These are phyloP conservation scores for Cnemophilus loriae DNA, from an alignment of 2,113 vertebrate genomes.

Conservation along the genomic window DNA sequence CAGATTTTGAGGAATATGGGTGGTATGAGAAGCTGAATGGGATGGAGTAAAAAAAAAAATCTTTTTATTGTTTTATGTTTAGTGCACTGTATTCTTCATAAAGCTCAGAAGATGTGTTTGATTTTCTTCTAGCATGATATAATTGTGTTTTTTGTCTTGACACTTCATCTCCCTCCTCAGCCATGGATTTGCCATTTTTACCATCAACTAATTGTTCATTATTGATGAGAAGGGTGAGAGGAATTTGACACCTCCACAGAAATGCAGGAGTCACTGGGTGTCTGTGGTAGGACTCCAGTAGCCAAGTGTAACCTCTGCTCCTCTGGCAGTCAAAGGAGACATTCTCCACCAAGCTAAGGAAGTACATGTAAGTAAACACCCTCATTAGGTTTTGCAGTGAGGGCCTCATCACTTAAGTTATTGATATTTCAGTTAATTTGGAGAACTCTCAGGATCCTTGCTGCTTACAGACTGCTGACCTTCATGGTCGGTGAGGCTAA, in stretches of 20 bases:
- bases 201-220: not conserved
- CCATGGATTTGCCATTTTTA: not conserved
- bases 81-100: not conserved
- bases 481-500: not conserved
- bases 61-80: not conserved
- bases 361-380: not conserved
- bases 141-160: not conserved
- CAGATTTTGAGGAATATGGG: not conserved
- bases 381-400: not conserved
- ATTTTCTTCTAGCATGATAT: not conserved
- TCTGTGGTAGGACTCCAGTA: not conserved
- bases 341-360: not conserved
- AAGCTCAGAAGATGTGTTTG: not conserved
- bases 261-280: not conserved
- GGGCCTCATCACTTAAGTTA: not conserved
- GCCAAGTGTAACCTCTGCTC: not conserved
- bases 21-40: not conserved
- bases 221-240: not conserved
- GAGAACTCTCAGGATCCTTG: not conserved
- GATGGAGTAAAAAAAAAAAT: not conserved
- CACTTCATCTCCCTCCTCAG: not conserved
- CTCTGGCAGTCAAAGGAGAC: not conserved
- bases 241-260: not conserved
- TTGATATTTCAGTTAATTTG: not conserved
- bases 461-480: not conserved